Evolutionary conservation across 2,797 vertebrate genomes (phyloP).

Genomic region (Glyptemys insculpta): DNA sequence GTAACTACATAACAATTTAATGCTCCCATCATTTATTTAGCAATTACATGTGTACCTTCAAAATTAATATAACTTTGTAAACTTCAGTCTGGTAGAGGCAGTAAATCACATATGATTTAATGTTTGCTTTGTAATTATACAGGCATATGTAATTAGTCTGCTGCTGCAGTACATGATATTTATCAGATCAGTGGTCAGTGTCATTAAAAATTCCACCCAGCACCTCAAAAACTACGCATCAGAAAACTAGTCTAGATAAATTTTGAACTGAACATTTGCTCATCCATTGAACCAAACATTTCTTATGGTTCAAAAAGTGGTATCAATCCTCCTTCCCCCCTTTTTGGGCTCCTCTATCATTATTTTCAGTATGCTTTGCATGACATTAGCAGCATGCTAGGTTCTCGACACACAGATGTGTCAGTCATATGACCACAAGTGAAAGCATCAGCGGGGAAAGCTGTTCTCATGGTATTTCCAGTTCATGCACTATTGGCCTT

Average conservation of each 20-base stretch:
- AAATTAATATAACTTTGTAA: neutral
- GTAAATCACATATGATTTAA: neutral
- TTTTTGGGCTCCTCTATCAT: neutral
- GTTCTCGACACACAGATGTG: neutral
- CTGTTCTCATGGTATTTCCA: neutral
- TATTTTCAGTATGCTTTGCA: slow-evolving; percentile 19
- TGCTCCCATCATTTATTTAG: neutral
- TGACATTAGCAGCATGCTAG: neutral
- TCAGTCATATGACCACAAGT: neutral
- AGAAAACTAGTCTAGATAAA: neutral
- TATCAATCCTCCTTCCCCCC: neutral
- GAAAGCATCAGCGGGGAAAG: neutral
- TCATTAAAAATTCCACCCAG: neutral
- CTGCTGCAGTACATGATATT: neutral
- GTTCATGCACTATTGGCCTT: neutral
- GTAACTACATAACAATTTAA: neutral
- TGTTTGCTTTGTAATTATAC: neutral
- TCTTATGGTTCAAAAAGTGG: slow-evolving; percentile 20
- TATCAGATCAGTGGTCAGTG: neutral
- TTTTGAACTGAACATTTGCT: slow-evolving; percentile 18
- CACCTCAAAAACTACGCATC: neutral
- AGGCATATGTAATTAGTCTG: neutral
- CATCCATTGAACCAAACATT: neutral
- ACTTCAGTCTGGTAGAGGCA: neutral
- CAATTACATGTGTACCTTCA: neutral